Evolutionary conservation across 2,888 invertebrate genomes (phyloP).

Genomic region (Tipula confusa): DNA sequence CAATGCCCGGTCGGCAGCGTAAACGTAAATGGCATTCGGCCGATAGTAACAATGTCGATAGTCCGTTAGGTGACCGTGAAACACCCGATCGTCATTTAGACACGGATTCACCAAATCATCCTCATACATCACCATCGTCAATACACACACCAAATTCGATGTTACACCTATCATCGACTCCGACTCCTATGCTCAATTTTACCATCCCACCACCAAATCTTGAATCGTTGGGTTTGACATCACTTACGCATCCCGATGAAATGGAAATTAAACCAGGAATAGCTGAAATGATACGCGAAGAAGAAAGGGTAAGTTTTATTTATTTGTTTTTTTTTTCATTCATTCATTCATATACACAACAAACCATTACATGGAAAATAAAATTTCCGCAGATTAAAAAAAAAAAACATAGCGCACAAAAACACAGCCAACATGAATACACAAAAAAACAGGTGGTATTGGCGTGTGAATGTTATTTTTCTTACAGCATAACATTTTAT

Average conservation of each 20-base stretch:
- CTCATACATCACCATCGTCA: not conserved
- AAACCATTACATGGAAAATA: not conserved
- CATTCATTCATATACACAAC: not conserved
- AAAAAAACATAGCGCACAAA: not conserved
- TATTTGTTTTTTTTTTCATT: no score
- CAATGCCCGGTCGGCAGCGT: not conserved
- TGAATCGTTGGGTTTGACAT: conserved; percentile 46
- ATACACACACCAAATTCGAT: conserved; percentile 41
- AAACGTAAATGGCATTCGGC: conserved; percentile 27
- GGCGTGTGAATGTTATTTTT: not conserved
- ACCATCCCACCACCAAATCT: conserved; percentile 41
- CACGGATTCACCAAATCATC: conserved; percentile 39
- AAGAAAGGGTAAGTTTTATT: conserved; percentile 89
- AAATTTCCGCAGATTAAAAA: not conserved
- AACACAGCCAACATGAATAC: not conserved
- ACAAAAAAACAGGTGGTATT: conserved; percentile 25
- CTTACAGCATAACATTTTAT: not conserved
- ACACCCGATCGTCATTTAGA: conserved; percentile 41
- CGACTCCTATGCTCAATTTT: conserved; percentile 41
- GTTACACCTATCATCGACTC: conserved; percentile 44
- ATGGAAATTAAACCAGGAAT: conserved; percentile 91
- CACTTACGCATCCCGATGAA: conserved; percentile 62
- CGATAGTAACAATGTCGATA: conserved; percentile 38
- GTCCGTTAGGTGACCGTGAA: conserved; percentile 38
- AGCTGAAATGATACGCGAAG: conserved; percentile 94